Conservation (phyloP, 1,140 invertebrate genomes). For the Mya arenaria region DNA sequence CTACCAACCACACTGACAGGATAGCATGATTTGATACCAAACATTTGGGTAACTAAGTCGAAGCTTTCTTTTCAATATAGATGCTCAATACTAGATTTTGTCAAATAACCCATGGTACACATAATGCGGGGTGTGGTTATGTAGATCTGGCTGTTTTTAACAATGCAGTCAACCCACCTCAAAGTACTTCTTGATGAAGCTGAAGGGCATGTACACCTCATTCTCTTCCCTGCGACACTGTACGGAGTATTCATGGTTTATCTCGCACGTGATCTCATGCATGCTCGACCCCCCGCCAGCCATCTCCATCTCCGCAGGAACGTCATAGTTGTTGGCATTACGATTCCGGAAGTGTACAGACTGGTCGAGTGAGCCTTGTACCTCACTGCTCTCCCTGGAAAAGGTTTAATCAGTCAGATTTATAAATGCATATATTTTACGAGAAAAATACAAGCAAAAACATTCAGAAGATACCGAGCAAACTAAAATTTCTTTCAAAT, state of each 20-base stretch:
- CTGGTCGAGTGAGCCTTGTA: not conserved
- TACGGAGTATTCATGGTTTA: slow-evolving; percentile 93
- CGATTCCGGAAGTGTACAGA: slow-evolving; percentile 35
- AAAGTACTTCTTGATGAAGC: slow-evolving; percentile 96
- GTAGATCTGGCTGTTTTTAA: too few relatives aligned
- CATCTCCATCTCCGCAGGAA: slow-evolving; percentile 31
- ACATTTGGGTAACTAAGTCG: too few relatives aligned
- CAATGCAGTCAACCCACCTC: too few relatives aligned
- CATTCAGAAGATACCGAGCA: not conserved
- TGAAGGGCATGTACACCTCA: slow-evolving; percentile 95
- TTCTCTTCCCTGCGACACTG: slow-evolving; percentile 90
- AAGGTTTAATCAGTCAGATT: not conserved
- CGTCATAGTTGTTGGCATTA: slow-evolving; percentile 39
- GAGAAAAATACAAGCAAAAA: not conserved
- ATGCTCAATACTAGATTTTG: too few relatives aligned
- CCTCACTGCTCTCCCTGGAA: not conserved
- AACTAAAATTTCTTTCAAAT: not conserved
- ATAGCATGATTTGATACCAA: too few relatives aligned
- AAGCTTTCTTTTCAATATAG: too few relatives aligned
- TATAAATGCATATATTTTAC: not conserved
- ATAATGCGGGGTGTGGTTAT: too few relatives aligned
- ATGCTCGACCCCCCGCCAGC: not conserved
- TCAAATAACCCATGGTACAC: too few relatives aligned
- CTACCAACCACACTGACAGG: too few relatives aligned
- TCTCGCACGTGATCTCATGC: slow-evolving; percentile 91